phyloP scores from a whole-genome alignment of 1,140 invertebrate species.

The Forficula auricularia region DNA sequence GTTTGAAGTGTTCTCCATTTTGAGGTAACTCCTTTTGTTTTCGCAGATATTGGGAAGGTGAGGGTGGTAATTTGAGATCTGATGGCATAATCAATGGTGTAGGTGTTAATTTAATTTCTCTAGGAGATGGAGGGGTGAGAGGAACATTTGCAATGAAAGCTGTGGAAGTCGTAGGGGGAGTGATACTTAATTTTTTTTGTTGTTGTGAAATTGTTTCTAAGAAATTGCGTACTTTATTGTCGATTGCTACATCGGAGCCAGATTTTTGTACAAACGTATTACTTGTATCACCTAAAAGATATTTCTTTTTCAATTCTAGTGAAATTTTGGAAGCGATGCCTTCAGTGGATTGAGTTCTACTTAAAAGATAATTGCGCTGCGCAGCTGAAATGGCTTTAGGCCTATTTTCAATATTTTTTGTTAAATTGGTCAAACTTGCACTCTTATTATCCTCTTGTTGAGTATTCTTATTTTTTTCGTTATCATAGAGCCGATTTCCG shows the following conservation, averaged over 20 bases:
- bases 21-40: conserved; percentile 8
- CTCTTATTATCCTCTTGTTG: conserved; percentile 6
- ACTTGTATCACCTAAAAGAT: conserved; percentile 48
- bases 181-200: conserved; percentile 69
- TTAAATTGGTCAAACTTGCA: not conserved
- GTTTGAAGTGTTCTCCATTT: conserved; percentile 13
- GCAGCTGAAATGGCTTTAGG: conserved; percentile 17
- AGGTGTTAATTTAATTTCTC: no score
- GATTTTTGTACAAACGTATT: conserved; percentile 56
- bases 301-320: conserved; percentile 66
- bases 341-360: conserved; percentile 64
- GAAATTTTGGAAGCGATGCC: conserved; percentile 71
- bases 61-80: not conserved
- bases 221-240: conserved; percentile 63
- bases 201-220: conserved; percentile 72
- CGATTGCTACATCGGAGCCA: conserved; percentile 65
- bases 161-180: conserved; percentile 51
- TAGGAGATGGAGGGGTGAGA: conserved; percentile 23
- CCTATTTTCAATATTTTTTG: not conserved
- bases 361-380: conserved; percentile 50
- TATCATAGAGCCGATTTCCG: not conserved
- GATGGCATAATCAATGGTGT: no score
- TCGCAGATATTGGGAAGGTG: conserved; percentile 2
- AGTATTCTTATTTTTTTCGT: not conserved
- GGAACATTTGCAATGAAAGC: conserved; percentile 34